A percentile compares a stretch with the other conserved stretches of the same genome.
Evolutionary conservation across 1,140 invertebrate species (phyloP).

Genomic region (Rhopalosiphum maidis): DNA sequence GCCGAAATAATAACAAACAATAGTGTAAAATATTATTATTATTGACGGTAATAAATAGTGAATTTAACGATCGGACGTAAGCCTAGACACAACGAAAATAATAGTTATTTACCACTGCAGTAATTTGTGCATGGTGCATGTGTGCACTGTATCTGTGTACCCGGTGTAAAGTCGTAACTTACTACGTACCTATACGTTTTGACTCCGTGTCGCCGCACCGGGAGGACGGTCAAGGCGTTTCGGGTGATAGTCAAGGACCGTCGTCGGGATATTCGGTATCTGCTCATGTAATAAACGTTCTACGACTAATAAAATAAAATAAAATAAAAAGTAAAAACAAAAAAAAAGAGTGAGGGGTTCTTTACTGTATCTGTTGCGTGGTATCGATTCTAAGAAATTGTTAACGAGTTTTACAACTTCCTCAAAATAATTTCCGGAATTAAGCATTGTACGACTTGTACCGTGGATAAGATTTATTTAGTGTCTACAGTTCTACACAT

Average conservation of each 20-base stretch:
- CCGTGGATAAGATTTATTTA: background rate
- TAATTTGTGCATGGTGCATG: too few species aligned
- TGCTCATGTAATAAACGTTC: background rate
- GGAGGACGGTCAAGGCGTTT: conserved; percentile 48
- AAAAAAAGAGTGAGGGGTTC: background rate
- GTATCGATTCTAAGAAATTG: background rate
- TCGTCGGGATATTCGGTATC: conserved; percentile 27
- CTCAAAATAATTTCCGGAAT: conserved; percentile 20
- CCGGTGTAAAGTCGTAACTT: background rate
- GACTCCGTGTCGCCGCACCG: background rate
- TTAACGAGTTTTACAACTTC: background rate
- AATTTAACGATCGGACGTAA: background rate
- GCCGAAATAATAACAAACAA: background rate
- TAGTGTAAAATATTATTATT: background rate
- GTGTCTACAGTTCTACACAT: background rate
- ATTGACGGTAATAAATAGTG: background rate
- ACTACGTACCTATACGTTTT: background rate
- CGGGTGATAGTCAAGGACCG: conserved; percentile 51
- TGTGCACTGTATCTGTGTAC: background rate
- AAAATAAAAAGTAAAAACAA: background rate
- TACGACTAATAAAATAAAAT: background rate
- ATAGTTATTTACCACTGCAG: background rate
- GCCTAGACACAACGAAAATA: background rate
- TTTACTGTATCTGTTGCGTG: background rate
- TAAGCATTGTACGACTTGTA: background rate